Evolutionary conservation across 37 sponge, comb jelly and placozoan genomes (phyloP), one percentile per base, ranked within the genome.

Genomic region (Theonella swinhoei): DNA sequence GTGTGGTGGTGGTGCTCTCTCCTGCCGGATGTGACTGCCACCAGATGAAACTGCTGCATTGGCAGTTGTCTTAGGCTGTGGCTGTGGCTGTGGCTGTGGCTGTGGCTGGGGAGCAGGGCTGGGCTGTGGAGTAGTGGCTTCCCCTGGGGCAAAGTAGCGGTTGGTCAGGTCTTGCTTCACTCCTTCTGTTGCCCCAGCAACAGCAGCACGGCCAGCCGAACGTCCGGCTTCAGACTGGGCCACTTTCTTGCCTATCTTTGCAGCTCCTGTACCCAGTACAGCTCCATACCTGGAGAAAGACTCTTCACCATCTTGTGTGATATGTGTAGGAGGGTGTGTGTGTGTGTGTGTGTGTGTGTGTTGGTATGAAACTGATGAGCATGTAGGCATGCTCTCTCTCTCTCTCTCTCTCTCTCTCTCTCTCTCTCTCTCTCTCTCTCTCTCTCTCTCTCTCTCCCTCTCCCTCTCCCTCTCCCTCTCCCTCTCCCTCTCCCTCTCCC

Each of bases 181-280:
- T 35, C 82, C 79, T 17, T 94, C 83, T 26, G 85, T 76, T 25
- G 90, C 94, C 39, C 90, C 94, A 39, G 79, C 83, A 4, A 94
- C 65, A 29, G 94, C 94, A 19, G 90, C 90, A 36, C 59, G 83
- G 0, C 81, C 70, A 14, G 94, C 94, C 36, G 81, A 61, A 20
- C 84, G 74, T 4, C 90, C 90, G 17, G 90, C 82, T 28, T 94
- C 94, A n/a, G 90, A 90, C 59, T 94, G 90, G 25, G 90, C 94
- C 19, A 77, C 84, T 78, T 90, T 89, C 76, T 89, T 87, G 24
- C 94, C 94, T 14, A 79, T 42, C 42, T 67, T 87, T 11, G 88
- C 88, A 0, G 84, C 94, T 25, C 75, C 82, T 2, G 84, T n/a
- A 2, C 88, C 88, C n/a, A n/a, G n/a, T n/a, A n/a, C n/a, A n/a